Evolutionary conservation across 92 coral and sea anemone species (phyloP), one percentile per base, ranked within the genome.

Genomic region (Plumapathes pennacea): DNA sequence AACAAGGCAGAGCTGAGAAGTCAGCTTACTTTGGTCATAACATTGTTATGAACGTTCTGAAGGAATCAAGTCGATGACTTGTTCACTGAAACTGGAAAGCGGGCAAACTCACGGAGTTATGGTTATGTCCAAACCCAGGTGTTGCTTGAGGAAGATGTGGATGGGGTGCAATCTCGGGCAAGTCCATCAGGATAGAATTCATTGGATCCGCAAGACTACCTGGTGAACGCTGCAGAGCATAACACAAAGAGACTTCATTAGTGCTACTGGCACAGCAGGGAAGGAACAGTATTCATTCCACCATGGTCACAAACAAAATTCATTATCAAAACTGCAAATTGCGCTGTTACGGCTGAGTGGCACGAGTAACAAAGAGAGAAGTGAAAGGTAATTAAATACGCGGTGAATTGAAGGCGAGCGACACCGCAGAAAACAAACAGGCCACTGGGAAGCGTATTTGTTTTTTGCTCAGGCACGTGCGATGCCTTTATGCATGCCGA

Each of bases 131-230:
- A 32, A 30, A 43, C 10, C 23, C 68, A 30, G 9, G 47, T 8
- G 68, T 13, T 3, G n/a, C 29, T 10, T 5, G 25, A 4, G 12
- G 39, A 27, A 18, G 28, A 20, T 67, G 29, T 12, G 90, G 90
- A 74, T 87, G 67, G 3, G 96, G 95, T 19, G 89, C 95, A 3
- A 87, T 87, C 41, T 83, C 86, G 1, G 96, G 96, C 17, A 87
- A 62, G 22, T 85, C 84, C 77, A 77, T 64, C 5, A 87, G 88
- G 32, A 83, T 69, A 9, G 78, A 42, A 54, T 80, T 83, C 1
- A 87, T 59, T 46, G 80, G 86, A 32, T 67, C 71, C 7, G 64
- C 28, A 13, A 62, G 46, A 58, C 72, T 79, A 17, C 73, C 53
- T 58, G 82, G 60, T 14, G 72, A 51, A 25, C 72, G 51, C 96